phyloP scores from a whole-genome alignment of 2,797 vertebrate species.

The Pipistrellus pygmaeus region DNA sequence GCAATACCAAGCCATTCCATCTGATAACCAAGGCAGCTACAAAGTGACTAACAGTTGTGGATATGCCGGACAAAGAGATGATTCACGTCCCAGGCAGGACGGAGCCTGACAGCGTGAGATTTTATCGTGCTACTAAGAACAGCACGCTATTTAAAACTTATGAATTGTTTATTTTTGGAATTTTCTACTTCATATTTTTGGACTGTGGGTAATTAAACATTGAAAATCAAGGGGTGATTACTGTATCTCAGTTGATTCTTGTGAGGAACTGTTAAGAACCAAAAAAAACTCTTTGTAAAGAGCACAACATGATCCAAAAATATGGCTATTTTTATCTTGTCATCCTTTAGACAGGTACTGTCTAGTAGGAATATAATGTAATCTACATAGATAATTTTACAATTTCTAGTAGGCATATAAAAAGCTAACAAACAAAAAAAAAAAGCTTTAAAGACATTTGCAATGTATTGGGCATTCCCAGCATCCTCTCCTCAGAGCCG shows the following conservation, averaged over 20 bases:
- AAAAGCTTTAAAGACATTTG: conserved; percentile 6
- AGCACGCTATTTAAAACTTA: background rate
- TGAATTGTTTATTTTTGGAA: background rate
- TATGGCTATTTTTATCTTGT: conserved; percentile 31
- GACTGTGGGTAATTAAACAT: background rate
- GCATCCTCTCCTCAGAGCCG: background rate
- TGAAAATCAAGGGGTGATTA: background rate
- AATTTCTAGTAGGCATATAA: background rate
- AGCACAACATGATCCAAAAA: background rate
- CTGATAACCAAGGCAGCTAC: background rate
- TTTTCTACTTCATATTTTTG: background rate
- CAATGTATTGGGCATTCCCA: background rate
- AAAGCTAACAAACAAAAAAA: background rate
- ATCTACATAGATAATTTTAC: background rate
- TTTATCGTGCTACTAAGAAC: background rate
- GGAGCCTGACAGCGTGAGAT: background rate
- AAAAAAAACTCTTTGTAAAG: conserved; percentile 9
- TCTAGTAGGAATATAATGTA: background rate
- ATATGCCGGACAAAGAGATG: background rate
- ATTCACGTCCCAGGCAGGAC: background rate
- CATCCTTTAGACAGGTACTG: background rate
- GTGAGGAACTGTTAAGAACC: background rate
- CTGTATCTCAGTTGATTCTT: background rate
- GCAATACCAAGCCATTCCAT: no score
- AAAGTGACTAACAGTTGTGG: background rate